Evolutionary conservation across 2,888 invertebrate genomes (phyloP).

Genomic region (Lasioglossum lativentre): DNA sequence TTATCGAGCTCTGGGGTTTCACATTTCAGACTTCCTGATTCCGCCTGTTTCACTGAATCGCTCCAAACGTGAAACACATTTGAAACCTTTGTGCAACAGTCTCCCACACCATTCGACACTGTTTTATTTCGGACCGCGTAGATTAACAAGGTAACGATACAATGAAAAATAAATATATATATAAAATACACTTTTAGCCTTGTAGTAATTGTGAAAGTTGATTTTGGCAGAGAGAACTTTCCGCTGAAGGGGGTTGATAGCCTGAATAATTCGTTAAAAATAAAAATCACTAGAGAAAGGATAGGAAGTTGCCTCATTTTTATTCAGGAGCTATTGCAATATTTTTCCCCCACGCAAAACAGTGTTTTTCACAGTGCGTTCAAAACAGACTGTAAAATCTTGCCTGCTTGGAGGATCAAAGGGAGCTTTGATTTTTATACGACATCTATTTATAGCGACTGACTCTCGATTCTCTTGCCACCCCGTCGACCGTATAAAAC

Average conservation of each 20-base stretch:
- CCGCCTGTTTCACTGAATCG: background rate
- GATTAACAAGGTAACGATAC: too few species aligned
- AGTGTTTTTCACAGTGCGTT: background rate
- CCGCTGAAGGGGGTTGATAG: background rate
- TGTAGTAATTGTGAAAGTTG: background rate
- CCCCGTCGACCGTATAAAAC: slow-evolving; percentile 11
- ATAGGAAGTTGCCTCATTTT: background rate
- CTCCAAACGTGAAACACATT: background rate
- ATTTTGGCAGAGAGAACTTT: background rate
- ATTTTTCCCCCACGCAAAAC: background rate
- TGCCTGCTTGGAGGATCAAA: background rate
- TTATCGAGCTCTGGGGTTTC: background rate
- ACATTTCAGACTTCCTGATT: background rate
- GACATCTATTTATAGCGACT: slow-evolving; percentile 33
- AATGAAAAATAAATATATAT: background rate
- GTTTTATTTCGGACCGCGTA: background rate
- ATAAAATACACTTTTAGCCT: background rate
- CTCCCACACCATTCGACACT: too few species aligned
- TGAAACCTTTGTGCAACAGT: background rate
- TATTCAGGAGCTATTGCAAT: background rate
- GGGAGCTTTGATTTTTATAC: slow-evolving; percentile 10
- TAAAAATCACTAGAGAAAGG: background rate
- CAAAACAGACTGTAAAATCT: background rate
- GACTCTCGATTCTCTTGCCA: slow-evolving; percentile 11
- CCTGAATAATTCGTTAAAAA: background rate